Evolutionary conservation across 1,140 invertebrate genomes (phyloP).

Genomic region (Polyergus mexicanus): DNA sequence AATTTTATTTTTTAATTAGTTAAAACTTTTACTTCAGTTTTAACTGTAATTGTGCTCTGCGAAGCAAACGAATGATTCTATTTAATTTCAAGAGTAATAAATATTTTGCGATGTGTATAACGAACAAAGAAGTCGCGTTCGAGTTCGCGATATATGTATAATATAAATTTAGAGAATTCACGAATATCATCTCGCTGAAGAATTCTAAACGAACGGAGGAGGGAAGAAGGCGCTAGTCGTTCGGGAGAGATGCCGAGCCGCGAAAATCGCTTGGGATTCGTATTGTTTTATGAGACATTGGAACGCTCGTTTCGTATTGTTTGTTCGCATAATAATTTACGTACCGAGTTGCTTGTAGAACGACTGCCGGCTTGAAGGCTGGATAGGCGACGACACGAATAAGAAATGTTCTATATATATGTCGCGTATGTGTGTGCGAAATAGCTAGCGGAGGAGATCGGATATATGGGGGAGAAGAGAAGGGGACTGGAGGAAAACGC

Average conservation of each 20-base stretch:
- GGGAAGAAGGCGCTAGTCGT: not conserved
- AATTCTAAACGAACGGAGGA: not conserved
- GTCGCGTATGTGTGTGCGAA: conserved; percentile 11
- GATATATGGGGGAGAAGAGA: no score
- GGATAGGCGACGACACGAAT: conserved; percentile 28
- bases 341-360: conserved; percentile 60
- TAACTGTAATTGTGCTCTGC: not conserved
- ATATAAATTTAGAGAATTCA: conserved; percentile 28
- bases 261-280: conserved; percentile 66
- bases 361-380: conserved; percentile 54
- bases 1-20: not conserved
- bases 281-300: conserved; percentile 63
- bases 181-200: conserved; percentile 27
- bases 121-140: not conserved
- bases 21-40: not conserved
- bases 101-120: not conserved
- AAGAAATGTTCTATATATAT: conserved; percentile 50
- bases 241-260: conserved; percentile 39
- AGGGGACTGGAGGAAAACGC: not conserved
- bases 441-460: conserved; percentile 51
- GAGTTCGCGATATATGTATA: not conserved
- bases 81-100: not conserved
- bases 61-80: not conserved
- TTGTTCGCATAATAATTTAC: conserved; percentile 77
- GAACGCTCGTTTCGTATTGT: conserved; percentile 68